Evolutionary conservation across 2,113 vertebrate species (phyloP), one percentile per base, ranked within the genome.

Genomic region (Cnemophilus loriae): DNA sequence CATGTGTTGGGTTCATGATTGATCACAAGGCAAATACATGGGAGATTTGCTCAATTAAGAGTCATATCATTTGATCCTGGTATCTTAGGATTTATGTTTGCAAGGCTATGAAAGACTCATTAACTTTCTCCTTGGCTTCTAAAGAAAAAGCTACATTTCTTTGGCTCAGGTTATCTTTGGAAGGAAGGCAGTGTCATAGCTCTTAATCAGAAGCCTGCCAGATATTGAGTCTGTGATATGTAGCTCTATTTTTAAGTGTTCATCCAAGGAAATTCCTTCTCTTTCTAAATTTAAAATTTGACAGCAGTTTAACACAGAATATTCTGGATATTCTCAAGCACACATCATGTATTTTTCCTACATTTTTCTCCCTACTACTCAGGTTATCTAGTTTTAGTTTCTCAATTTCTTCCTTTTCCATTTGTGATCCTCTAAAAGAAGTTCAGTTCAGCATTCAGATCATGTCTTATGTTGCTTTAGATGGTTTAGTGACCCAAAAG

Each of bases 271-370:
- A 88, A 81, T 87, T 67, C 53, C 37, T 84, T 94, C 60, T 46
- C 49, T 78, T 93, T 87, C n/a, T 87, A 84, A 79, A 78, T 84
- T 90, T 81, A 78, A 92, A 90, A 68, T 77, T 37, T 92, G 77
- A 83, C 82, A 95, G 24, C 28, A 80, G 47, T 77, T 92, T 78
- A 87, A 63, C 30, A 78, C 27, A 75, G 11, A 93, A 82, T 90
- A 86, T 81, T 84, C 88, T 93, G 95, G 42, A 23, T 52, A 81
- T 8, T 71, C 20, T 92, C 88, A 49, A 53, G 49, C n/a, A 71
- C 83, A 69, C 83, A 27, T 93, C 32, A 59, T 67, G 75, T 59
- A 76, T 87, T 93, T 86, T 89, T 30, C 46, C 49, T 80, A 32
- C 37, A 41, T 65, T 95, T 93, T 33, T 0, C 14, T 22, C 4